phyloP scores from a whole-genome alignment of 1,140 invertebrate genomes.

The fruit fly (Drosophila melanogaster) region Release_6_plus_ISO1_MT NC_004354.4:12165001-12165500 shows the following conservation, averaged over 20 bases:
- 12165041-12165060: slow-evolving; percentile 65
- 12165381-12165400: slow-evolving; percentile 1
- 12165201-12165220: slow-evolving; percentile 4
- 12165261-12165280: slow-evolving; percentile 11
- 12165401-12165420: slow-evolving; percentile 40
- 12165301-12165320: slow-evolving; percentile 31
- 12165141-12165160: slow-evolving; percentile 60
- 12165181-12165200: slow-evolving; percentile 26
- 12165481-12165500: not conserved
- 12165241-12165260: slow-evolving; percentile 54
- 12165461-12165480: slow-evolving; percentile 18
- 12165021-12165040: slow-evolving; percentile 15
- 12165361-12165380: slow-evolving; percentile 71
- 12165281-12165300: not conserved
- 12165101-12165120: slow-evolving; percentile 79
- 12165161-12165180: slow-evolving; percentile 7
- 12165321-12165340: slow-evolving; percentile 72
- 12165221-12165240: slow-evolving; percentile 8
- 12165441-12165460: slow-evolving; percentile 18
- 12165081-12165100: slow-evolving; percentile 75
- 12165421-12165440: slow-evolving; percentile 39
- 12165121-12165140: slow-evolving; percentile 25
- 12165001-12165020: slow-evolving; percentile 17
- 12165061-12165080: slow-evolving; percentile 65
- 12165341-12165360: slow-evolving; percentile 75